These are phyloP conservation scores for Luehdorfia chinensis DNA, from an alignment of 1,140 invertebrate species.

Conservation along the genomic window DNA sequence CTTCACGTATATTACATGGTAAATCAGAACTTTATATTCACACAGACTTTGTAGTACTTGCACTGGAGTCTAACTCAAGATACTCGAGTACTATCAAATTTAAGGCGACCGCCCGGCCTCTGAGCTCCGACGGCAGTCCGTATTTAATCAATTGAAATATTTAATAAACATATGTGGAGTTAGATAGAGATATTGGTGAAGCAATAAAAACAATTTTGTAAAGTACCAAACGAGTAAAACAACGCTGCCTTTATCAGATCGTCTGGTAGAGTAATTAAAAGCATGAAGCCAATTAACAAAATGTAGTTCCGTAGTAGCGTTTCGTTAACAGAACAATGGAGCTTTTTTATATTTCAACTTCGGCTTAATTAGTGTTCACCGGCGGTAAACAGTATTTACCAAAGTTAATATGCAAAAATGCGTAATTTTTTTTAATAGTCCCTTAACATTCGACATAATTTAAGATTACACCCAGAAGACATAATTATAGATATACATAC, in stretches of 20 bases:
- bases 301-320: constrained; percentile 49
- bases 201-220: constrained; percentile 1
- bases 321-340: constrained; percentile 58
- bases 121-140: no score
- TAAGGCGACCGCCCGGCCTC: no score
- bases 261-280: constrained; percentile 59
- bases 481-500: no score
- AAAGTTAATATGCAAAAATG: neutral
- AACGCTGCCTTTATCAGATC: constrained; percentile 34
- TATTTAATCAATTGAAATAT: no score
- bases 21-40: no score
- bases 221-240: constrained; percentile 16
- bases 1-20: no score
- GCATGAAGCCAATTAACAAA: constrained; percentile 64
- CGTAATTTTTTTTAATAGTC: neutral
- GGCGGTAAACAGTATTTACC: constrained; percentile 27
- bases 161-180: no score
- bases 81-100: no score
- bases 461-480: no score
- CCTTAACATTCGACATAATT: no score
- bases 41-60: no score
- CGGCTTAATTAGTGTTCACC: constrained; percentile 57
- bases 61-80: no score
- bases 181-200: neutral
- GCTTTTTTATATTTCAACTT: constrained; percentile 47